Conservation (phyloP, 2,888 invertebrate genomes). For the Cheilosia scutellata region DNA sequence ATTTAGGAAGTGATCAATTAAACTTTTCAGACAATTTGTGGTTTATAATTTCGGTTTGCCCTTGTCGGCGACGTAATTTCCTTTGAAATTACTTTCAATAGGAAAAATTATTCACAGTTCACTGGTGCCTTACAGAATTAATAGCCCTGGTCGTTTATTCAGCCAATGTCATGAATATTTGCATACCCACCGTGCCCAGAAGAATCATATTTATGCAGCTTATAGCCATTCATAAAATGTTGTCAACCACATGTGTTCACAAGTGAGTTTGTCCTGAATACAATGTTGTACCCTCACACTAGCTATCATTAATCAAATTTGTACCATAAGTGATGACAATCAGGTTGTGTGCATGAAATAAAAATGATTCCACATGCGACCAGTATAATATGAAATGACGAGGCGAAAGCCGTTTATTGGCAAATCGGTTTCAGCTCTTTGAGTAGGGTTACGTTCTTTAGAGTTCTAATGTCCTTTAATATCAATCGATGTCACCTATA, state of each 20-base stretch:
- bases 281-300: too few relatives aligned
- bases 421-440: slow-evolving; percentile 3
- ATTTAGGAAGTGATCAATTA: neutral
- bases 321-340: neutral
- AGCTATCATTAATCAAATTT: too few relatives aligned
- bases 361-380: slow-evolving; percentile 1
- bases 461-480: slow-evolving; percentile 1
- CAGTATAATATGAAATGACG: neutral
- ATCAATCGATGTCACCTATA: neutral
- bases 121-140: too few relatives aligned
- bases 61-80: neutral
- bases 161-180: too few relatives aligned
- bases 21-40: neutral
- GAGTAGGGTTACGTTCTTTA: neutral
- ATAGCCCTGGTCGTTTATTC: too few relatives aligned
- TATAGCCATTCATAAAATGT: too few relatives aligned
- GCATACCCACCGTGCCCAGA: too few relatives aligned
- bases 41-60: neutral
- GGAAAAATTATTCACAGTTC: too few relatives aligned
- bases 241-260: too few relatives aligned
- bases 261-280: too few relatives aligned
- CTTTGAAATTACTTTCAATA: too few relatives aligned
- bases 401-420: slow-evolving; percentile 13
- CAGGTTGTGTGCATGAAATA: neutral
- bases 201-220: too few relatives aligned